Evolutionary conservation across 2,797 vertebrate species (phyloP), one percentile per base, ranked within the genome.

Genomic region (Sebastes trivittatus): DNA sequence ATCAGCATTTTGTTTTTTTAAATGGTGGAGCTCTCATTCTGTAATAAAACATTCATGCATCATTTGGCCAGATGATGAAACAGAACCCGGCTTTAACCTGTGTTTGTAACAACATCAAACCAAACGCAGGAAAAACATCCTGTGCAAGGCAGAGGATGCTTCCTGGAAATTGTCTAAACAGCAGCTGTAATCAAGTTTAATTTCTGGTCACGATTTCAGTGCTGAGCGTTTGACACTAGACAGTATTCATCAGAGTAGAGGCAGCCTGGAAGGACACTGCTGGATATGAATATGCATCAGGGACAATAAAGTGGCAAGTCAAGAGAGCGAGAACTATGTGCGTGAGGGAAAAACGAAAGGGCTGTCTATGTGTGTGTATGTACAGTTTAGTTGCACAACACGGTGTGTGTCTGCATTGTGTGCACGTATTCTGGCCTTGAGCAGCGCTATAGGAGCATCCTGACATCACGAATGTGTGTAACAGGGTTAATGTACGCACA

Each of bases 161-260:
- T 88, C 75, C 66, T 73, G 76, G 76, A 82, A 80, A 80, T 80
- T 32, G 16, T 83, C 63, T 55, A 18, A 82, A 83, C 77, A 80
- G 59, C 56, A 55, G 49, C 67, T 18, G 13, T 73, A 82, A 84
- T 81, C 2, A 10, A 59, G 58, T 89, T 87, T 76, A 68, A 83
- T 77, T 79, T 82, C 23, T 72, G 72, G 32, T 69, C 61, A 68
- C 49, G 70, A 79, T 79, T 78, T 84, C 70, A 38, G 56, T 11
- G 61, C 65, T n/a, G 59, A 30, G 23, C 67, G 52, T n/a, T 75
- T 30, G 55, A 82, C 59, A 82, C 61, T 34, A 27, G 54, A 25
- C 49, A 7, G 42, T 30, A 58, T 79, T 81, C 46, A 74, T 65
- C 66, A 56, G 22, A 63, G 54, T 2, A 23, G 55, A 52, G 27